Evolutionary conservation across 2,797 vertebrate species (phyloP), one percentile per base, ranked within the genome.

Genomic region (Etheostoma perlongum): DNA sequence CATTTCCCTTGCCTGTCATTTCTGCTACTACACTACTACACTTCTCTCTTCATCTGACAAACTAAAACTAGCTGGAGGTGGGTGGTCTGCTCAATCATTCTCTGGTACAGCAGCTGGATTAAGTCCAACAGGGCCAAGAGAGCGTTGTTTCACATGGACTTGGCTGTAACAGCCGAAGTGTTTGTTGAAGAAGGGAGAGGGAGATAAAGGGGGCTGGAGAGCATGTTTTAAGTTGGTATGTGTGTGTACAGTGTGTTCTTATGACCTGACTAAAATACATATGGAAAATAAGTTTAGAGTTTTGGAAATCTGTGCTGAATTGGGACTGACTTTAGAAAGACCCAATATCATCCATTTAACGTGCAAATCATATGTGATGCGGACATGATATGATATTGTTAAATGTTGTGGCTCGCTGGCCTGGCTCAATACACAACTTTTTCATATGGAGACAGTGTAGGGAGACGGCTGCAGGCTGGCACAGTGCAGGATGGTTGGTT

Each of bases 71-170:
- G 61, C 64, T 57, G 48, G 51, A 78, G 66, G 78, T 83, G 78
- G 81, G 83, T 69, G 80, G 80, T 73, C 79, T 30, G 57, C 67
- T 77, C 70, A 14, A n/a, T 64, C 74, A 11, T 42, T 69, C 75
- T 74, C 33, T 15, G 2, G 33, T 42, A 40, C 44, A 79, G 63
- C 49, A 61, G 76, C 71, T 88, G 86, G 84, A 84, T 61, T 0
- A 57, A 61, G 49, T 79, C 81, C 79, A 85, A 67, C 6, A 60
- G 16, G 53, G 46, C 53, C 57, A 71, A 47, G 60, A 42, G 62
- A 68, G 58, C 62, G 55, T 67, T 71, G 40, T 16, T 61, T 64
- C 40, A 49, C 72, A 19, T 60, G 72, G 69, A 49, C 3, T 57
- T 19, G 49, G 36, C n/a, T 66, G n/a, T 6, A 74, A 48, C 33